phyloP scores from a whole-genome alignment of 2,888 invertebrate species.

The Atethmia centrago region DNA sequence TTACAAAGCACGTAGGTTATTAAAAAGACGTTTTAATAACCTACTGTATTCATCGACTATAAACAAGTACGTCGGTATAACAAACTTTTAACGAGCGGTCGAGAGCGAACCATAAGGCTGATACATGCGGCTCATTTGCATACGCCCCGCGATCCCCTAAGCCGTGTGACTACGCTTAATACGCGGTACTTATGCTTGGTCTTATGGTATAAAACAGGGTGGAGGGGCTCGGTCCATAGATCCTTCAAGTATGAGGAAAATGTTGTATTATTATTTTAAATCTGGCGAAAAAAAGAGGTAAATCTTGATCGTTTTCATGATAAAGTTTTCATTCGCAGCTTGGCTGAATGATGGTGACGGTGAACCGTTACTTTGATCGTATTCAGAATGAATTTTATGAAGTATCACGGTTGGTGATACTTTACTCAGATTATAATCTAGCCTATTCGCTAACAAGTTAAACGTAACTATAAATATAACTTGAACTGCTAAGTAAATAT shows the following conservation, averaged over 20 bases:
- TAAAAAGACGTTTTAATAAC: constrained; percentile 28
- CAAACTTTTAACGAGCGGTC: constrained; percentile 64
- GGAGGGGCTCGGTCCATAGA: constrained; percentile 14
- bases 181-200: constrained; percentile 50
- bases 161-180: constrained; percentile 50
- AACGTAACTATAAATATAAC: too few species aligned
- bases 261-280: constrained; percentile 33
- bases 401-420: too few species aligned
- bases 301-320: too few species aligned
- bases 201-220: constrained; percentile 26
- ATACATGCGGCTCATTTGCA: constrained; percentile 58
- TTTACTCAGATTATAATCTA: too few species aligned
- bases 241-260: constrained; percentile 21
- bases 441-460: too few species aligned
- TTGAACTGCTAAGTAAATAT: too few species aligned
- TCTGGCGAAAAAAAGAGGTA: not conserved
- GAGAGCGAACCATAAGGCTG: constrained; percentile 48
- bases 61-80: constrained; percentile 26
- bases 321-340: not conserved
- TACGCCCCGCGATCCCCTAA: constrained; percentile 40
- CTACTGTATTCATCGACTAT: constrained; percentile 30
- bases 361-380: not conserved
- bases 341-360: not conserved
- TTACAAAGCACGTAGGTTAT: constrained; percentile 26
- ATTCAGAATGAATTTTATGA: too few species aligned